phyloP scores from a whole-genome alignment of 2,113 vertebrate species.

The Columba janthina region DNA sequence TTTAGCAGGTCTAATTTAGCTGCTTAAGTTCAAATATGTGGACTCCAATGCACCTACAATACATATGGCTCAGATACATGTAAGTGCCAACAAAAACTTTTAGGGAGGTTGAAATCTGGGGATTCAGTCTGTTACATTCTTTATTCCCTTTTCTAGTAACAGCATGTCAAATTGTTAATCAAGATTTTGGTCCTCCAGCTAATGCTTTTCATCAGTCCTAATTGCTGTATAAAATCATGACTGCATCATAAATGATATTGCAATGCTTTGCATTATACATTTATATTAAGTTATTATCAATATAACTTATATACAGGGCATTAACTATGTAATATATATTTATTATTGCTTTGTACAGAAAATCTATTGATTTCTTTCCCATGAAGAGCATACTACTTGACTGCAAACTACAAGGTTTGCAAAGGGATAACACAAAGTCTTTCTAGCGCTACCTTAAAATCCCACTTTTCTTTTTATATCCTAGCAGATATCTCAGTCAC shows the following conservation, averaged over 20 bases:
- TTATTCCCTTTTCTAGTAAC: neutral
- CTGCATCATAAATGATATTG: neutral
- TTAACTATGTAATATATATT: slow-evolving; percentile 25
- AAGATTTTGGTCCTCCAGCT: neutral
- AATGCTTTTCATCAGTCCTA: neutral
- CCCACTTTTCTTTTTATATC: neutral
- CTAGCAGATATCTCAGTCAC: neutral
- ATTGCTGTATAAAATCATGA: slow-evolving; percentile 14
- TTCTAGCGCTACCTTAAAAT: neutral
- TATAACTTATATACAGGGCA: slow-evolving; percentile 2
- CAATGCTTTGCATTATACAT: neutral
- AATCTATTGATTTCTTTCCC: slow-evolving; percentile 16
- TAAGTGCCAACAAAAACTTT: neutral
- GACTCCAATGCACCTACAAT: slow-evolving; percentile 36
- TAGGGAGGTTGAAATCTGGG: neutral
- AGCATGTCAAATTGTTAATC: neutral
- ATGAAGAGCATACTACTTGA: neutral
- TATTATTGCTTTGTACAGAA: slow-evolving; percentile 12
- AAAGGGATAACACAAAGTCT: neutral
- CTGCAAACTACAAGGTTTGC: neutral
- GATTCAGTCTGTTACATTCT: neutral
- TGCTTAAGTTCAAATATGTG: neutral
- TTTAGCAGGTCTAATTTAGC: slow-evolving; percentile 14
- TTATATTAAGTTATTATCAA: slow-evolving; percentile 37
- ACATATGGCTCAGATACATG: neutral